Evolutionary conservation across 2,113 vertebrate species (phyloP).

Genomic region (Phalacrocorax aristotelis): DNA sequence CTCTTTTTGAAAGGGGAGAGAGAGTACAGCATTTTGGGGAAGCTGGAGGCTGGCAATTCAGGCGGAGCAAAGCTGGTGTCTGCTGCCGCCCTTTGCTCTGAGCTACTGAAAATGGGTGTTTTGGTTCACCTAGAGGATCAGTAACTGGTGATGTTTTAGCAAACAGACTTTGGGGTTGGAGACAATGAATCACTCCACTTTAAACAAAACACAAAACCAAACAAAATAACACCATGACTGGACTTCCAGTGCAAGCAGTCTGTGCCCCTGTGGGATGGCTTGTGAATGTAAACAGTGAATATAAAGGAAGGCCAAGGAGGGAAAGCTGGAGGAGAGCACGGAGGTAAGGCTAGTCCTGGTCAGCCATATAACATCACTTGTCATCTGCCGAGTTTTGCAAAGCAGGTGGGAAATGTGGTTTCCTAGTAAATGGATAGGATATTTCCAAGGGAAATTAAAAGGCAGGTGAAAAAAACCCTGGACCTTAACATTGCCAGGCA

Average conservation of each 20-base stretch:
- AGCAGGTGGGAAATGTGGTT: neutral
- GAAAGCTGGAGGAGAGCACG: neutral
- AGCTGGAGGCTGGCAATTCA: neutral
- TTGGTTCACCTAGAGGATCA: neutral
- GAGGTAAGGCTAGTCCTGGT: neutral
- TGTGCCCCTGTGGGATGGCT: neutral
- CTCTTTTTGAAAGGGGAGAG: neutral
- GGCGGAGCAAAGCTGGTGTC: neutral
- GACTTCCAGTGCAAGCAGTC: neutral
- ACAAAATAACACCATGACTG: neutral
- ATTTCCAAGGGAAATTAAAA: neutral
- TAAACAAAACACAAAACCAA: neutral
- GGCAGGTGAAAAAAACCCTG: neutral
- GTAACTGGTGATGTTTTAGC: neutral
- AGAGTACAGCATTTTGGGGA: neutral
- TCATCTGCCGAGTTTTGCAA: neutral
- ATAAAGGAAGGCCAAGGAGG: neutral
- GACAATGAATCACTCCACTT: neutral
- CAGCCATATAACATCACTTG: neutral
- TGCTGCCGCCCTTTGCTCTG: neutral
- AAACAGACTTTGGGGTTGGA: neutral
- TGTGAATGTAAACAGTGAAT: neutral
- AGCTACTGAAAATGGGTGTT: neutral
- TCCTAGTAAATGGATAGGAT: neutral
- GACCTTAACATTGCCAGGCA: neutral